Evolutionary conservation across 2,797 vertebrate genomes (phyloP).

Genomic region (Limnodromus scolopaceus): DNA sequence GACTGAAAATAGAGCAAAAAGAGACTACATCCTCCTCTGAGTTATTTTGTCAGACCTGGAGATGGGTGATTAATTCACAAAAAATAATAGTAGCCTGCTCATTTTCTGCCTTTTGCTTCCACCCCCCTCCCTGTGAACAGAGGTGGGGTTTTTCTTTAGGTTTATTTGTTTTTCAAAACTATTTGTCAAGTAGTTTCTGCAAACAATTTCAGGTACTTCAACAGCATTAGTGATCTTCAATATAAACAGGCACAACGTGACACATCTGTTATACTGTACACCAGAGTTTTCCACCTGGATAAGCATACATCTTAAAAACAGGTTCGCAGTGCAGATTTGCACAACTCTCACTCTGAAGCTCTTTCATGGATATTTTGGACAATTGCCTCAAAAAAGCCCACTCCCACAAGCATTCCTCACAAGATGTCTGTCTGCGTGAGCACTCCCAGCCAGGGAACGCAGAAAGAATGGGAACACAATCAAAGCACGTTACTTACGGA

Average conservation of each 20-base stretch:
- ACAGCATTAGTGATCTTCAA: neutral
- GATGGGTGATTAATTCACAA: neutral
- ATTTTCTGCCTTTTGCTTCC: neutral
- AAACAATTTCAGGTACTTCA: neutral
- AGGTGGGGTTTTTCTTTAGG: neutral
- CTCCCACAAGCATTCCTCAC: neutral
- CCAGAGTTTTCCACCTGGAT: neutral
- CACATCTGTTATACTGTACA: rapidly evolving
- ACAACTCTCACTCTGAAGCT: neutral
- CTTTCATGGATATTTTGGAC: neutral
- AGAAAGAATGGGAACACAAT: neutral
- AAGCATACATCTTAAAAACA: neutral
- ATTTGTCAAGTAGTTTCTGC: neutral
- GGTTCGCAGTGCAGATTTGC: neutral
- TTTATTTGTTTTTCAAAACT: neutral
- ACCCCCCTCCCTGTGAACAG: rapidly evolving
- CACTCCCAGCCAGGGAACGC: neutral
- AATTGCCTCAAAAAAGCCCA: neutral
- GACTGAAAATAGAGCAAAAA: conserved; percentile 20
- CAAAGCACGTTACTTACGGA: neutral
- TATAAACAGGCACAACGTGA: neutral
- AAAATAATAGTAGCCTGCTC: neutral
- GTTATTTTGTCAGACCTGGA: neutral
- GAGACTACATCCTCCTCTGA: neutral
- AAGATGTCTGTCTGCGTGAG: rapidly evolving